phyloP scores from a whole-genome alignment of 2,113 vertebrate genomes.

The Microcebus lehilahytsara region DNA sequence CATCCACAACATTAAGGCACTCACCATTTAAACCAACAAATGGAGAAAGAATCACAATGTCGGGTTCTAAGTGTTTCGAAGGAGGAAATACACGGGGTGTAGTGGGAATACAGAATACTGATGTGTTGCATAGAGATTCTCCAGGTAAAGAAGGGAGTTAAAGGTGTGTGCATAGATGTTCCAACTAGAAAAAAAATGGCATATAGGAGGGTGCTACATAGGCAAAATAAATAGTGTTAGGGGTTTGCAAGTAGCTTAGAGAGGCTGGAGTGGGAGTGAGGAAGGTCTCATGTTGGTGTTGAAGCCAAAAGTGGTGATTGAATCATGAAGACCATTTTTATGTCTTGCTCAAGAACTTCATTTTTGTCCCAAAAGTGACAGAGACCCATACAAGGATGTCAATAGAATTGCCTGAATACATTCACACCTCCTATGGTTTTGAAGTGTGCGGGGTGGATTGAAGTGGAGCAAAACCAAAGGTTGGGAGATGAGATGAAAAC shows the following conservation, averaged over 20 bases:
- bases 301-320: not conserved
- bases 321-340: not conserved
- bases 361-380: not conserved
- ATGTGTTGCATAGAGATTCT: not conserved
- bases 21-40: not conserved
- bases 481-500: not conserved
- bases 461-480: not conserved
- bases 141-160: not conserved
- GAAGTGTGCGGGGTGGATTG: not conserved
- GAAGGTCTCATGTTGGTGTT: not conserved
- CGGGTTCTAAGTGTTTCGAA: not conserved
- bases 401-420: not conserved
- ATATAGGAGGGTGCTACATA: not conserved
- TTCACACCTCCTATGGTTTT: not conserved
- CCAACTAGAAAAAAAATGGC: not conserved
- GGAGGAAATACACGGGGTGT: not conserved
- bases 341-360: not conserved
- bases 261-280: not conserved
- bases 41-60: not conserved
- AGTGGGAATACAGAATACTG: not conserved
- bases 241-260: not conserved
- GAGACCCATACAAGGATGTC: not conserved
- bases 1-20: not conserved
- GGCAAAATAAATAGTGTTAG: not conserved
- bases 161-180: not conserved